phyloP scores from a whole-genome alignment of 1,140 invertebrate species.

The Drosophila mauritiana region DNA sequence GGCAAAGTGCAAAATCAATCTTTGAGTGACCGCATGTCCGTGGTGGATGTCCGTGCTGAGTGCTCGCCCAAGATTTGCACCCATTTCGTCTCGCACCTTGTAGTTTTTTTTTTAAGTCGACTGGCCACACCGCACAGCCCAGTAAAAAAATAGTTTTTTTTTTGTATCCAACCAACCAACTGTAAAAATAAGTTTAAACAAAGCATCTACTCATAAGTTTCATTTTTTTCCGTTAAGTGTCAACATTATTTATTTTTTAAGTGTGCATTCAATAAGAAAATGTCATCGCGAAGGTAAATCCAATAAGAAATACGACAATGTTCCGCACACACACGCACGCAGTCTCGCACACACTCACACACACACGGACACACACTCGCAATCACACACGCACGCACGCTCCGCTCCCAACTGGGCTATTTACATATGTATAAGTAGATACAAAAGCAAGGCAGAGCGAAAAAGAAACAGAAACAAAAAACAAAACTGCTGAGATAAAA shows the following conservation, averaged over 20 bases:
- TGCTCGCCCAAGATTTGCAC: not conserved
- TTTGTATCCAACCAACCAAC: slow-evolving; percentile 69
- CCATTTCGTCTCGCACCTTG: not conserved
- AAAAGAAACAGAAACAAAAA: slow-evolving; percentile 37
- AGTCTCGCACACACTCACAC: slow-evolving; percentile 13
- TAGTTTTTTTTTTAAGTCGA: not conserved
- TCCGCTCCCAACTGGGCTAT: slow-evolving; percentile 70
- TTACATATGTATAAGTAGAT: slow-evolving; percentile 79
- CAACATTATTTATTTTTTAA: slow-evolving; percentile 79
- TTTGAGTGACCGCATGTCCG: not conserved
- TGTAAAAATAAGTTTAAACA: slow-evolving; percentile 74
- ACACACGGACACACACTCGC: slow-evolving; percentile 22
- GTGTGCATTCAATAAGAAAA: slow-evolving; percentile 80
- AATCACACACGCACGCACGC: slow-evolving; percentile 20
- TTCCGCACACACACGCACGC: slow-evolving; percentile 37
- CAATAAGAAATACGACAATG: slow-evolving; percentile 74
- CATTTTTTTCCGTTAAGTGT: slow-evolving; percentile 79
- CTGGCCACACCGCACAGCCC: slow-evolving; percentile 1
- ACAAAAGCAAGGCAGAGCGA: slow-evolving; percentile 53
- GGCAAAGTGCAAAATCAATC: not conserved
- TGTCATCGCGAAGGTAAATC: slow-evolving; percentile 82
- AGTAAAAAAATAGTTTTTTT: slow-evolving; percentile 62
- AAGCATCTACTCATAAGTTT: slow-evolving; percentile 75
- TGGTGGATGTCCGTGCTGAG: not conserved
- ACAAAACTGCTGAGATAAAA: slow-evolving; percentile 69